These are phyloP conservation scores for Podargus strigoides DNA, from an alignment of 2,797 vertebrate genomes.

Conservation along the genomic window DNA sequence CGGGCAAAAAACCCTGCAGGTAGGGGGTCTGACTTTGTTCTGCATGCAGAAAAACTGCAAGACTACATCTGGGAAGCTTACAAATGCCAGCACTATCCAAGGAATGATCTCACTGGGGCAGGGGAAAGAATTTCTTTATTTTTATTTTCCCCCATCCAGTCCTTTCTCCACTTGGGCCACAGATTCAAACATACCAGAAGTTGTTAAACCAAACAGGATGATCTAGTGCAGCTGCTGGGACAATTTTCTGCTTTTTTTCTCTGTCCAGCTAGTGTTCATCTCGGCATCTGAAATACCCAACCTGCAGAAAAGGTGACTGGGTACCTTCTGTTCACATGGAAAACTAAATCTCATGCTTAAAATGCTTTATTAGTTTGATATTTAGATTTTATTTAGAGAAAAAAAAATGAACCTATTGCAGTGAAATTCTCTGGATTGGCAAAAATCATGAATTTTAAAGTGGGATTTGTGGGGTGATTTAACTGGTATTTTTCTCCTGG, in stretches of 20 bases:
- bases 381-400: not conserved
- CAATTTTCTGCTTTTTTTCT: not conserved
- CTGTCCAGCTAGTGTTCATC: not conserved
- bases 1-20: not conserved
- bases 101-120: not conserved
- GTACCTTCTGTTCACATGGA: not conserved
- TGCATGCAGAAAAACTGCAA: conserved; percentile 45
- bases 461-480: not conserved
- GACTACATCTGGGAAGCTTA: not conserved
- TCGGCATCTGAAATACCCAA: not conserved
- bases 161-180: conserved; percentile 37
- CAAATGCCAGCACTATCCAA: not conserved
- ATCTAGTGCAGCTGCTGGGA: not conserved
- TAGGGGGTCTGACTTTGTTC: conserved; percentile 31
- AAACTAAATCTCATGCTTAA: not conserved
- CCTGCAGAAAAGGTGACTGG: not conserved
- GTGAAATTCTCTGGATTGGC: not conserved
- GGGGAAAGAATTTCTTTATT: not conserved
- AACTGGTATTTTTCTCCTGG: not conserved
- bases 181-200: not conserved
- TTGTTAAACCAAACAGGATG: not conserved
- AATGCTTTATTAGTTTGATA: not conserved
- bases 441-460: not conserved
- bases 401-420: not conserved
- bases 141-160: not conserved